Percentiles rank a stretch among this genome's conserved stretches.
Conservation (phyloP, 2,797 vertebrate genomes). For the Apogon talboti region DNA sequence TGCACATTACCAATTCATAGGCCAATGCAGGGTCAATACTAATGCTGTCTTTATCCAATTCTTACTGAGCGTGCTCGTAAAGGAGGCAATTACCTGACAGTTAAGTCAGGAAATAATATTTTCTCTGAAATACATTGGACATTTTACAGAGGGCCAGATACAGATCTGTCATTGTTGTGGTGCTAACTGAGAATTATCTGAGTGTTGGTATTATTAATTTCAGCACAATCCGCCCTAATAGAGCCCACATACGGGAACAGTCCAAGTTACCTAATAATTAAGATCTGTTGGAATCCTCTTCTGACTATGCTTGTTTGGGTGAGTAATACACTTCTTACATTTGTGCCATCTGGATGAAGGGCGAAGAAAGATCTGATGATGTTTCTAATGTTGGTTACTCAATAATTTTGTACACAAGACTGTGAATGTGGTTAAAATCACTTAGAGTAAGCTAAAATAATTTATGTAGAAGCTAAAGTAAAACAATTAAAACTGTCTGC, state of each 20-base stretch:
- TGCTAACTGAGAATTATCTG: conserved; percentile 27
- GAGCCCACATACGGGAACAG: no score
- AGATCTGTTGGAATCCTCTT: conserved; percentile 34
- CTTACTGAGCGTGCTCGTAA: conserved; percentile 46
- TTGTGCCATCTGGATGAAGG: conserved; percentile 30
- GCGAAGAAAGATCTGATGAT: conserved; percentile 29
- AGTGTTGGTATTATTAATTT: conserved; percentile 32
- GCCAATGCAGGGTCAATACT: conserved; percentile 67
- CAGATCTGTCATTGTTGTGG: conserved; percentile 20
- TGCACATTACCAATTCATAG: conserved; percentile 49
- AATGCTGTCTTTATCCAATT: conserved; percentile 55
- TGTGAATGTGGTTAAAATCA: no score
- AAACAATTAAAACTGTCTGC: no score
- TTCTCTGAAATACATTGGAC: conserved; percentile 36
- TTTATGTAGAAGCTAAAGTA: no score
- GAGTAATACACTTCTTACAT: conserved; percentile 24
- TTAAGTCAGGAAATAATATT: conserved; percentile 49
- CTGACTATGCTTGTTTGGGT: conserved; percentile 17
- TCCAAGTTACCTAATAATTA: conserved; percentile 8
- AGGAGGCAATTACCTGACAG: conserved; percentile 54
- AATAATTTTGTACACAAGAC: no score
- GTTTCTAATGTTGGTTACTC: conserved; percentile 4
- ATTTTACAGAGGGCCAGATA: conserved; percentile 1
- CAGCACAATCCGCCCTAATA: conserved; percentile 18
- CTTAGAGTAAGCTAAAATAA: no score